Evolutionary conservation across 2,113 vertebrate genomes (phyloP).

Genomic region (Poeciliopsis retropinna): DNA sequence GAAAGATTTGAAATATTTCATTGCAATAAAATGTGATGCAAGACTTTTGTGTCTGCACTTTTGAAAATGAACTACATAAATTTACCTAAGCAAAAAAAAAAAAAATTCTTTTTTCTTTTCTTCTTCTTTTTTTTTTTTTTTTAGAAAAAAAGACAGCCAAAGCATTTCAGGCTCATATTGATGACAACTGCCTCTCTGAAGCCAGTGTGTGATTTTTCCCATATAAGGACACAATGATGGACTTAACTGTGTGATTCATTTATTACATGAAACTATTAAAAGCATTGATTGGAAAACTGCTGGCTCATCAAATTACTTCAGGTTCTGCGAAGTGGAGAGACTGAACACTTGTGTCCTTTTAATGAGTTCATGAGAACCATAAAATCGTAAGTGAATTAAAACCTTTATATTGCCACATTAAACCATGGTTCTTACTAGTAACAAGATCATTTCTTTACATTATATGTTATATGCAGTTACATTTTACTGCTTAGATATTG

Average conservation of each 20-base stretch:
- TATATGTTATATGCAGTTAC: neutral
- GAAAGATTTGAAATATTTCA: too few species aligned
- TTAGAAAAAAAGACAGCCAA: too few species aligned
- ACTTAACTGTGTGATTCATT: neutral
- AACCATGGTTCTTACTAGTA: slow-evolving; percentile 36
- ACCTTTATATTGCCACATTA: slow-evolving; percentile 26
- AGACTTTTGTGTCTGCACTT: too few species aligned
- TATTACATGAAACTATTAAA: slow-evolving; percentile 22
- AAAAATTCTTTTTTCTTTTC: too few species aligned
- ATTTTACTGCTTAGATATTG: neutral
- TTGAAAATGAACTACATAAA: too few species aligned
- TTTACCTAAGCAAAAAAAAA: too few species aligned
- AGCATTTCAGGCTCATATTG: neutral
- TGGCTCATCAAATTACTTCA: slow-evolving; percentile 38
- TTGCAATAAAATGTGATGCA: too few species aligned
- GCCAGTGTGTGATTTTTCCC: slow-evolving; percentile 9
- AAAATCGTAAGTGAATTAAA: slow-evolving; percentile 32
- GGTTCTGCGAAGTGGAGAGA: slow-evolving; percentile 23
- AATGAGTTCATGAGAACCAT: slow-evolving; percentile 18
- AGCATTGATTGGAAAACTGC: slow-evolving; percentile 25
- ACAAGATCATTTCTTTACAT: slow-evolving; percentile 8
- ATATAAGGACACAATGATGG: neutral
- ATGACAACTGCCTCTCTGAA: neutral
- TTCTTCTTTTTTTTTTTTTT: too few species aligned
- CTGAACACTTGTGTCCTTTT: slow-evolving; percentile 13